Percentiles rank a stretch among this genome's conserved stretches.
Evolutionary conservation across 1,140 invertebrate species (phyloP).

Genomic region (Glossosoma conforme): DNA sequence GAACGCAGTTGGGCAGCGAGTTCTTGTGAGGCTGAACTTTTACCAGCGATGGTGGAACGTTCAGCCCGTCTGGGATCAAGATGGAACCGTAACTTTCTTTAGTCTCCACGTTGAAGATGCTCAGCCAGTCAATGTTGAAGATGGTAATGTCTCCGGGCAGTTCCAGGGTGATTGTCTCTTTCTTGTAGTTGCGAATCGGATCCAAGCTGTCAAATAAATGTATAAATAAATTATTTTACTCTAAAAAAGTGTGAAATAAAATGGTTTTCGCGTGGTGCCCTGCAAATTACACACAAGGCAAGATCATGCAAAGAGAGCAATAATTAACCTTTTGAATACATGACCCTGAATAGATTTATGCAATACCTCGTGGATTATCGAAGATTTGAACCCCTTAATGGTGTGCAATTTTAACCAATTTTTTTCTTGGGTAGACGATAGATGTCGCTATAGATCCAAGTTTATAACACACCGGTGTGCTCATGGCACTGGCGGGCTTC

Average conservation of each 20-base stretch:
- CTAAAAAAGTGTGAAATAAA: too few relatives aligned
- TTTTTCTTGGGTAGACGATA: too few relatives aligned
- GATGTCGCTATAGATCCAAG: too few relatives aligned
- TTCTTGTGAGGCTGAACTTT: conserved; percentile 48
- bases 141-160: conserved; percentile 80
- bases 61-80: conserved; percentile 73
- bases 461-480: too few relatives aligned
- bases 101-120: conserved; percentile 69
- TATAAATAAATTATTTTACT: not conserved
- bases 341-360: too few relatives aligned
- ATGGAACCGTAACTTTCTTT: conserved; percentile 72
- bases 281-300: conserved; percentile 4
- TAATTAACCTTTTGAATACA: too few relatives aligned
- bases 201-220: conserved; percentile 58
- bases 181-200: conserved; percentile 63
- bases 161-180: conserved; percentile 69
- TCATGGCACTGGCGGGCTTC: too few relatives aligned
- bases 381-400: too few relatives aligned
- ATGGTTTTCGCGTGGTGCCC: too few relatives aligned
- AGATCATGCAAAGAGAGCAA: too few relatives aligned
- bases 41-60: conserved; percentile 78
- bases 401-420: too few relatives aligned
- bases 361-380: too few relatives aligned
- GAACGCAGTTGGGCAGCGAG: conserved; percentile 74
- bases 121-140: conserved; percentile 80